These are phyloP conservation scores for Germaria angustata DNA, from an alignment of 2,888 invertebrate genomes.

Conservation along the genomic window DNA sequence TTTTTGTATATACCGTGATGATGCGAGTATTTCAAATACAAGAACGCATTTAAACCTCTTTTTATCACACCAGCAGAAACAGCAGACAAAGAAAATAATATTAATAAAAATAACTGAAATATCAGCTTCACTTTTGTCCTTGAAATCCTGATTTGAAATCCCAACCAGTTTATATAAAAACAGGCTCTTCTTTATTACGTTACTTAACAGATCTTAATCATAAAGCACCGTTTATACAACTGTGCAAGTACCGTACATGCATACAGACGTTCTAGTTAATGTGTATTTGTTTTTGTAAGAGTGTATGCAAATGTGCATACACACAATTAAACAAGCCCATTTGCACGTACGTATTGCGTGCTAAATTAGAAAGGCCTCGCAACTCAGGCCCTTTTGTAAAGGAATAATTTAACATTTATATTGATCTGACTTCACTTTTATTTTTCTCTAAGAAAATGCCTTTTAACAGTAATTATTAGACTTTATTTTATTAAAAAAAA, in stretches of 20 bases:
- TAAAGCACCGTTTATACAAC: slow-evolving; percentile 18
- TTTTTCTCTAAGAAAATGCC: too few relatives aligned
- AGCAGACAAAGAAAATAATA: background rate
- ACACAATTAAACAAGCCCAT: background rate
- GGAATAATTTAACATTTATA: too few relatives aligned
- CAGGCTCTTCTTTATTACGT: background rate
- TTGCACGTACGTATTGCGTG: background rate
- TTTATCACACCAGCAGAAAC: too few relatives aligned
- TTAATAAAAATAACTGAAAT: too few relatives aligned
- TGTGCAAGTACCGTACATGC: background rate
- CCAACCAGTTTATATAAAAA: background rate
- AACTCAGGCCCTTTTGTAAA: too few relatives aligned
- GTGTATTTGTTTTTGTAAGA: background rate
- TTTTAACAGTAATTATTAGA: too few relatives aligned
- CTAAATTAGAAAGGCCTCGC: too few relatives aligned
- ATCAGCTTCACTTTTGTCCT: background rate
- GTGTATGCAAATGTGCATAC: background rate
- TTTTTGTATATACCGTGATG: too few relatives aligned
- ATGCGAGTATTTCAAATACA: background rate
- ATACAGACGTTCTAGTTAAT: background rate
- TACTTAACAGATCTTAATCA: background rate
- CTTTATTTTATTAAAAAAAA: too few relatives aligned
- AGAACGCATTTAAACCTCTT: background rate
- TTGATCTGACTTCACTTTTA: too few relatives aligned
- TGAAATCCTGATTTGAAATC: background rate